phyloP scores from a whole-genome alignment of 2,113 vertebrate species.

The Pyxicephalus adspersus region DNA sequence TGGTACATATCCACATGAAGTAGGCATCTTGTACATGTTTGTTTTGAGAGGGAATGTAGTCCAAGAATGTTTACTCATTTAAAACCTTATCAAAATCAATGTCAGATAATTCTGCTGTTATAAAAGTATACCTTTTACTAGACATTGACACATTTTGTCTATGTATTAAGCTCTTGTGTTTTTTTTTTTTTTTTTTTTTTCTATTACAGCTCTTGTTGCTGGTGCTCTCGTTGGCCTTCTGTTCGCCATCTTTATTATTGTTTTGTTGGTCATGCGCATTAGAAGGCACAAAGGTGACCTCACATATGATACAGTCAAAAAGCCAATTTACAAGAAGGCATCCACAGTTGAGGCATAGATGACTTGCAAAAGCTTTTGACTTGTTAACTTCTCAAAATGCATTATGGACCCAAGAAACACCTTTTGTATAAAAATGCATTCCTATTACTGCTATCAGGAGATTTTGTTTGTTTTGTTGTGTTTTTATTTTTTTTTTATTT shows the following conservation, averaged over 20 bases:
- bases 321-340: conserved; percentile 52
- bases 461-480: too few species aligned
- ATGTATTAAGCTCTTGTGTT: too few species aligned
- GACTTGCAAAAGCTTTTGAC: neutral
- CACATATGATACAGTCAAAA: conserved; percentile 42
- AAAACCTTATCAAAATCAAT: too few species aligned
- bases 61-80: too few species aligned
- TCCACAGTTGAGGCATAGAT: conserved; percentile 34
- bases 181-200: neutral
- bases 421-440: conserved; percentile 14
- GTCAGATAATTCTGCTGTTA: too few species aligned
- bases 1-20: too few species aligned
- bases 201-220: conserved; percentile 23
- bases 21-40: too few species aligned
- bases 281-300: neutral
- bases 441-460: neutral
- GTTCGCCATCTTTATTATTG: conserved; percentile 38
- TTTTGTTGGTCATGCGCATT: conserved; percentile 23
- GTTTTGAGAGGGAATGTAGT: too few species aligned
- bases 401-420: neutral
- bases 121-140: too few species aligned
- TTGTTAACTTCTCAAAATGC: conserved; percentile 11
- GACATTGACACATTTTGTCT: too few species aligned
- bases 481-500: too few species aligned
- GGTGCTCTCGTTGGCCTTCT: conserved; percentile 38